Evolutionary conservation across 2,888 invertebrate species (phyloP), one percentile per base, ranked within the genome.

Genomic region (Eristalinus aeneus): DNA sequence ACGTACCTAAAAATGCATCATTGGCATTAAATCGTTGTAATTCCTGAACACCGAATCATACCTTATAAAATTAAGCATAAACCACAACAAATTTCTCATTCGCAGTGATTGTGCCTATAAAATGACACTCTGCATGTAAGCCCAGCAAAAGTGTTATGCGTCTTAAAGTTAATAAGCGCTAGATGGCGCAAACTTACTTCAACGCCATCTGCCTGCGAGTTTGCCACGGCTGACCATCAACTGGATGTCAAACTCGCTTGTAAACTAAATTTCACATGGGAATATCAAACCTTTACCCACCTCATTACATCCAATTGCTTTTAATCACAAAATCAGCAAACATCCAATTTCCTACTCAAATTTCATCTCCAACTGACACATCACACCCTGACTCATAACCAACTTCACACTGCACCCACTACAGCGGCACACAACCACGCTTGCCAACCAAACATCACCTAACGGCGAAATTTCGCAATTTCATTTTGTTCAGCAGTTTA

Each of bases 401-500:
- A 68, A 80, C 84, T 85, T 85, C 84, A 63, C 80, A 46, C 46
- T 46, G 46, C 46, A 46, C 46, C 16, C 46, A 46, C 16, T 2
- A 8, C 2, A 46, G 46, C 46, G 8, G 46, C 46, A 56, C 16
- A 20, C n/a, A 39, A 12, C 12, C 84, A 85, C 0, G 20, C 11
- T 2, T 80, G 56, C 84, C 84, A 85, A 85, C 84, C 27, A 20
- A 72, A 72, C 31, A 61, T 34, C 46, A 68, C 22, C 46, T 58
- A 80, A 76, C 72, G 76, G 76, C 75, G 53, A 76, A 80, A 67
- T 76, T 80, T 80, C 46, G 72, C 84, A 68, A 80, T 79, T 78
- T 73, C 67, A 79, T 60, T 85, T 84, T 78, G 64, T 80, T 80
- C 80, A 76, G 80, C 80, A 80, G 80, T 80, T 85, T 80, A 85